These are phyloP conservation scores for Muscidifurax raptorellus DNA, from an alignment of 1,140 invertebrate genomes.

Conservation along the genomic window DNA sequence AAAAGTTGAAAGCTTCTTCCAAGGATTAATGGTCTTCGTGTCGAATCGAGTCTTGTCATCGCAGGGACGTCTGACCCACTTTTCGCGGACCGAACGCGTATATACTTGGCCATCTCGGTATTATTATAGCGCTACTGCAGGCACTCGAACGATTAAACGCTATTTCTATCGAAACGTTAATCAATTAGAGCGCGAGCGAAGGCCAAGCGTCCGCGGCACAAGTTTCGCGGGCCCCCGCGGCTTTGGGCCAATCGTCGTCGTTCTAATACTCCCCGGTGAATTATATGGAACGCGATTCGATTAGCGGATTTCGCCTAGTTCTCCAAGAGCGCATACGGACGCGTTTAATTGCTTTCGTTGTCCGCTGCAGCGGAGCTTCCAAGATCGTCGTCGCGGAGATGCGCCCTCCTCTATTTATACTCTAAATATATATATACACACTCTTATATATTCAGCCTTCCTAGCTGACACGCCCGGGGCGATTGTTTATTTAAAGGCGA, in stretches of 20 bases:
- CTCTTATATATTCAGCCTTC: not conserved
- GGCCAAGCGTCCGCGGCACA: not conserved
- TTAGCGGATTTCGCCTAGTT: not conserved
- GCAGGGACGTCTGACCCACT: not conserved
- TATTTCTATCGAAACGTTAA: conserved; percentile 1
- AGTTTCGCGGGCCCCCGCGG: not conserved
- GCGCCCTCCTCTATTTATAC: too few relatives aligned
- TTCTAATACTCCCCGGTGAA: not conserved
- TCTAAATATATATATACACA: too few relatives aligned
- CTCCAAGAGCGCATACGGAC: not conserved
- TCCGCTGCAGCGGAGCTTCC: too few relatives aligned
- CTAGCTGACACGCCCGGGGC: not conserved
- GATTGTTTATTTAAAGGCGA: not conserved
- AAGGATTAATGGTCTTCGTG: not conserved
- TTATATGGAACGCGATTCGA: not conserved
- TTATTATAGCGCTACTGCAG: not conserved
- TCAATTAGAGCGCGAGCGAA: not conserved
- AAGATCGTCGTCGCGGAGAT: not conserved
- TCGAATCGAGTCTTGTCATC: not conserved
- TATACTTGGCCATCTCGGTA: not conserved
- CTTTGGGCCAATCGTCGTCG: not conserved
- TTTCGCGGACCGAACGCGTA: not conserved
- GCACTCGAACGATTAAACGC: not conserved
- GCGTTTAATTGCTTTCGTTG: not conserved
- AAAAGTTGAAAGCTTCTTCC: too few relatives aligned